Conservation (phyloP, 2,797 vertebrate genomes). For the Carapus acus region DNA sequence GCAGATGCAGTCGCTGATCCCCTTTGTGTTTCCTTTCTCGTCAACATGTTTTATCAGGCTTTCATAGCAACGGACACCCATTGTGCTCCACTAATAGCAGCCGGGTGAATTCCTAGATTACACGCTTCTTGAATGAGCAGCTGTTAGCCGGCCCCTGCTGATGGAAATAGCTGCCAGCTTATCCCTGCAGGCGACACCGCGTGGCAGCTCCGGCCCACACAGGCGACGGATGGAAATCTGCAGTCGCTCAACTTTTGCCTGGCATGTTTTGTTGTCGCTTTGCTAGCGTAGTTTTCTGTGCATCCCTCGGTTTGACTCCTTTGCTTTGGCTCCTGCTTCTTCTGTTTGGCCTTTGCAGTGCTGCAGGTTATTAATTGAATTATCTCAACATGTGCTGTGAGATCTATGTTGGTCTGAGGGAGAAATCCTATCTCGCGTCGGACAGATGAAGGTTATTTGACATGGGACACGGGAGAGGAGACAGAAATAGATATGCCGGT, state of each 20-base stretch:
- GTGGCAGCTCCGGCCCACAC: too few relatives aligned
- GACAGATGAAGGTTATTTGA: constrained; percentile 9
- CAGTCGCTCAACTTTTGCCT: too few relatives aligned
- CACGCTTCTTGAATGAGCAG: constrained; percentile 47
- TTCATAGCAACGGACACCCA: constrained; percentile 46
- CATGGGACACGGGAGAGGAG: constrained; percentile 10
- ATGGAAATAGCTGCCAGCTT: constrained; percentile 46
- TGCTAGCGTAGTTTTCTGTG: too few relatives aligned
- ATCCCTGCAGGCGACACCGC: constrained; percentile 16
- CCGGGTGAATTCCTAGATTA: constrained; percentile 59
- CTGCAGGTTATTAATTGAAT: too few relatives aligned
- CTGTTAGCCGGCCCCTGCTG: constrained; percentile 34
- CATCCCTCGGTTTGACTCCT: too few relatives aligned
- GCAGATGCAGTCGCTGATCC: too few relatives aligned
- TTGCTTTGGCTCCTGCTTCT: too few relatives aligned
- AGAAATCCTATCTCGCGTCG: background rate
- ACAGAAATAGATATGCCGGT: constrained; percentile 17
- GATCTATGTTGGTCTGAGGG: background rate
- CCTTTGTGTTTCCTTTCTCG: background rate
- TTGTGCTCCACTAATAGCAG: constrained; percentile 60
- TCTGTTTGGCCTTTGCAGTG: too few relatives aligned
- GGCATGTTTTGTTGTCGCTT: too few relatives aligned
- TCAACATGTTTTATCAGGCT: constrained; percentile 41
- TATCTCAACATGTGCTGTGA: background rate
- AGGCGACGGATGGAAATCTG: too few relatives aligned